Percentiles rank a stretch among this genome's conserved stretches.
Conservation (phyloP, 2,888 invertebrate genomes). For the Andricus curvator region DNA sequence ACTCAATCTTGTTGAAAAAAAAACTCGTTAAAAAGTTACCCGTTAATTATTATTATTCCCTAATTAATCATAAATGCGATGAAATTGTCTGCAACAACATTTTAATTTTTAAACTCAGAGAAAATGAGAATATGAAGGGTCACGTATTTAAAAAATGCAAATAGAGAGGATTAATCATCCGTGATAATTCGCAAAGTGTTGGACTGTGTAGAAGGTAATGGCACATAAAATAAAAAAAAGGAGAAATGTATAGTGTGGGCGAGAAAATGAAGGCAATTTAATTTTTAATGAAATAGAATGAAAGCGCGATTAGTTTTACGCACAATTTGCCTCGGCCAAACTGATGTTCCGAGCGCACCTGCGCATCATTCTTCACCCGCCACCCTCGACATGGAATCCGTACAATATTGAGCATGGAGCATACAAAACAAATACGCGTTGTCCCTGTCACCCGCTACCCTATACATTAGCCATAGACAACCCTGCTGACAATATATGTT, state of each 20-base stretch:
- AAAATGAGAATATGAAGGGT: background rate
- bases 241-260: constrained; percentile 2
- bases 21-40: too few relatives aligned
- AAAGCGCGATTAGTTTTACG: constrained; percentile 67
- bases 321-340: constrained; percentile 60
- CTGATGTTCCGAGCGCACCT: constrained; percentile 65
- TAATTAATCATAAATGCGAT: too few relatives aligned
- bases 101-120: background rate
- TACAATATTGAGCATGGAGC: constrained; percentile 63
- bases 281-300: constrained; percentile 70
- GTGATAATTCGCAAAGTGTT: constrained; percentile 27
- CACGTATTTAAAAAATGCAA: constrained; percentile 6
- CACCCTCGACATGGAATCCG: constrained; percentile 64
- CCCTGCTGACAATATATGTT: constrained; percentile 47
- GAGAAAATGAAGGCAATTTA: constrained; percentile 56
- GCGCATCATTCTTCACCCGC: constrained; percentile 65
- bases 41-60: too few relatives aligned
- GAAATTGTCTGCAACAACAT: too few relatives aligned
- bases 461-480: constrained; percentile 43
- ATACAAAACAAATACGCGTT: constrained; percentile 71
- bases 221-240: constrained; percentile 8
- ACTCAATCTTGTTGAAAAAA: too few relatives aligned
- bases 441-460: constrained; percentile 57
- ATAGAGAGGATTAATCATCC: constrained; percentile 31
- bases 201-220: background rate